Base-by-base conservation (phyloP, 2,797 vertebrate genomes). In the Heliangelus exortis region DNA sequence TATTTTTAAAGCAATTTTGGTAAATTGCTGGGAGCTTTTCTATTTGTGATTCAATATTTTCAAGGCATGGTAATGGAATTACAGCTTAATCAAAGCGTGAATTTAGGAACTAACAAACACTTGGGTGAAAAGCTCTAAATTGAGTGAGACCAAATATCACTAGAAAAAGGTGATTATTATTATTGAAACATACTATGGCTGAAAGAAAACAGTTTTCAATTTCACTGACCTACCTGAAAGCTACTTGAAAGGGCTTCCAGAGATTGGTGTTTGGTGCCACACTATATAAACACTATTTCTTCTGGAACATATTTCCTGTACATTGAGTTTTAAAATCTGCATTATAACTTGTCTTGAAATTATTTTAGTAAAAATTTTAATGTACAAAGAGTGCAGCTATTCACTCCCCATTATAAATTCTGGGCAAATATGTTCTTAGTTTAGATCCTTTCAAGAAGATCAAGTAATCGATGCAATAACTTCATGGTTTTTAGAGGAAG, bases 401-500 rank as follows among this genome's bases (percentile, higher is more conserved):
- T 91, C 47, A 50, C 41, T 41, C 83, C 31, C 73, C 55, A 39
- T 47, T 90, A 34, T 81, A 91, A 94, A 75, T 87, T 85, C 73
- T 62, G 61, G 63, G 54, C 84, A 95, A 95, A 93, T 75, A 90
- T 29, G 12, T 41, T 91, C 77, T 85, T 80, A 84, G 66, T 83
- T 91, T 77, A 91, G 89, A 94, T 81, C 66, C 75, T 95, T 88
- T 86, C 84, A 59, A 96, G 95, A 92, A 80, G 74, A 90, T 87
- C 69, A 67, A 96, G 65, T 95, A 97, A 97, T 95, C 95, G 91
- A 71, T 62, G 68, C 84, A 95, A 76, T 92, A 96, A 95, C 41
- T 59, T 93, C 74, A 89, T 12, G 55, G 66, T 8, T 58, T 79
- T 91, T 57, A 95, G 79, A 87, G 68, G 54, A 80, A 96, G 89